These are phyloP conservation scores for Panzeria rudis DNA, from an alignment of 2,888 invertebrate genomes.

Conservation along the genomic window DNA sequence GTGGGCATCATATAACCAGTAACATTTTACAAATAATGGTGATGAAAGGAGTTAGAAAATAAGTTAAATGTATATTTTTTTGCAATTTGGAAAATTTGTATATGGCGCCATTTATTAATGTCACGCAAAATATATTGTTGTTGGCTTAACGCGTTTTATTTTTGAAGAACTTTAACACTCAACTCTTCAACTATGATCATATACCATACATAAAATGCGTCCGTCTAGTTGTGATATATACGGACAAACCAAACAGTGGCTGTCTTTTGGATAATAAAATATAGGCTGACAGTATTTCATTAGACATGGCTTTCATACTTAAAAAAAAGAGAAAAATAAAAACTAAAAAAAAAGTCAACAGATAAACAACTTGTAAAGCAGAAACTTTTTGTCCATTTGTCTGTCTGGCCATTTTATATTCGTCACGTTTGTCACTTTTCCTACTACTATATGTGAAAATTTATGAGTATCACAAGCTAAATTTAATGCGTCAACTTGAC, in stretches of 20 bases:
- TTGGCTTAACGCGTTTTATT: slow-evolving; percentile 19
- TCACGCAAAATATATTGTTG: slow-evolving; percentile 38
- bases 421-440: slow-evolving; percentile 68
- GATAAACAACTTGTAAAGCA: slow-evolving; percentile 17
- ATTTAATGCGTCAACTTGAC: slow-evolving; percentile 68
- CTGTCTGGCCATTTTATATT: slow-evolving; percentile 36
- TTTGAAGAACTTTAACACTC: slow-evolving; percentile 53
- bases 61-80: slow-evolving; percentile 2
- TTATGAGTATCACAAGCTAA: slow-evolving; percentile 54
- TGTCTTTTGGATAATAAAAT: slow-evolving; percentile 47
- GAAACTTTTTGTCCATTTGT: neutral
- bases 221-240: slow-evolving; percentile 13
- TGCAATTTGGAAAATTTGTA: slow-evolving; percentile 19
- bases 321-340: neutral
- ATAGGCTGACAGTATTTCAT: slow-evolving; percentile 57
- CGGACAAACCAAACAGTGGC: slow-evolving; percentile 19
- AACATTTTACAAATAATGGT: slow-evolving; percentile 44
- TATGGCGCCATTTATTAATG: slow-evolving; percentile 71
- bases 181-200: slow-evolving; percentile 51
- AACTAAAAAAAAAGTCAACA: slow-evolving; percentile 9
- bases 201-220: neutral
- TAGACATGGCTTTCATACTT: slow-evolving; percentile 46
- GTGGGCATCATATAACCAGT: slow-evolving; percentile 16
- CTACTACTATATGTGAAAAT: slow-evolving; percentile 55
- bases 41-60: slow-evolving; percentile 55